phyloP scores from a whole-genome alignment of 1,140 invertebrate species.

The Drosophila simulans region DNA sequence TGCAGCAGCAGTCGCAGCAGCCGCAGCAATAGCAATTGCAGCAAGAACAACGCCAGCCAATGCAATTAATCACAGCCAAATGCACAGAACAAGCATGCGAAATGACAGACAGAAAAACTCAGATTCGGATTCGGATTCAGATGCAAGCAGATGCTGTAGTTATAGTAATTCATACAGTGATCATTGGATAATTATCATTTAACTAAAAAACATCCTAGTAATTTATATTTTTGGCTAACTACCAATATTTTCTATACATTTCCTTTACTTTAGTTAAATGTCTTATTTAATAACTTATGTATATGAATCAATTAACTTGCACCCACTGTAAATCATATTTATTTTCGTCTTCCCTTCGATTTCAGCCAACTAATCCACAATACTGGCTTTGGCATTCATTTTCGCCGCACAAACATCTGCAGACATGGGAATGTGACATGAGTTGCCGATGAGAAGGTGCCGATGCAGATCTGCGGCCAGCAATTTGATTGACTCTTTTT shows the following conservation, averaged over 20 bases:
- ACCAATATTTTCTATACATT: too few relatives aligned
- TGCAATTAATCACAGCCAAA: constrained; percentile 83
- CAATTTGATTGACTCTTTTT: constrained; percentile 79
- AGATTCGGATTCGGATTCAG: constrained; percentile 31
- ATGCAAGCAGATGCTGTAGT: constrained; percentile 45
- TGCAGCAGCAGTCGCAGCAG: constrained; percentile 37
- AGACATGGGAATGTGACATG: constrained; percentile 40
- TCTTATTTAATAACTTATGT: neutral
- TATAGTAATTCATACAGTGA: constrained; percentile 51
- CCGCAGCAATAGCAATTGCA: constrained; percentile 7
- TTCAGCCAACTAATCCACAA: constrained; percentile 71
- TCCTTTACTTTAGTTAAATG: neutral
- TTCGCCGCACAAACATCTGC: constrained; percentile 55
- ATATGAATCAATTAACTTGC: neutral
- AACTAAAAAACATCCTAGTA: neutral
- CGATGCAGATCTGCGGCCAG: constrained; percentile 67
- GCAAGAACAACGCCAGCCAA: constrained; percentile 63
- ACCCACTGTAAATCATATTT: constrained; percentile 56
- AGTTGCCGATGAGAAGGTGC: constrained; percentile 25
- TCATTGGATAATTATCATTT: neutral
- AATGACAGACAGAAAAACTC: constrained; percentile 65
- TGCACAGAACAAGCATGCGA: constrained; percentile 78
- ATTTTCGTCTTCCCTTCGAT: constrained; percentile 25
- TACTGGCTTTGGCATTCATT: constrained; percentile 55
- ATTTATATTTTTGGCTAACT: too few relatives aligned